Evolutionary conservation across 1,140 invertebrate species (phyloP).

Genomic region (Argopecten irradians): DNA sequence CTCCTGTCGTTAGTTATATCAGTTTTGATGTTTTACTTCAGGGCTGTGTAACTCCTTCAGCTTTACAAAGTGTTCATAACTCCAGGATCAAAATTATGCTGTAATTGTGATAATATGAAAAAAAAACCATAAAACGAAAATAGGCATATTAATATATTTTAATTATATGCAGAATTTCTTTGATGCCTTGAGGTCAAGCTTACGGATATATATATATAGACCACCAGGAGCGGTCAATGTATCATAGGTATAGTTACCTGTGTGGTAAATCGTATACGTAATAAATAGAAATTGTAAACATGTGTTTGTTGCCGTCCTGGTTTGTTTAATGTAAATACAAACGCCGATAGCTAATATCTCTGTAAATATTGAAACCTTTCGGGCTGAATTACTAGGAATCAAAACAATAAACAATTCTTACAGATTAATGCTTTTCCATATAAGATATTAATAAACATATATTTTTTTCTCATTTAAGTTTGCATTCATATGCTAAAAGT

Average conservation of each 20-base stretch:
- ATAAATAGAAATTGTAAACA: not conserved
- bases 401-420: too few species aligned
- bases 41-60: not conserved
- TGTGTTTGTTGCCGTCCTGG: not conserved
- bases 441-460: too few species aligned
- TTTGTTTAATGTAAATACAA: not conserved
- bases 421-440: too few species aligned
- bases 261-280: not conserved
- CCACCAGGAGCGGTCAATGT: not conserved
- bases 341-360: not conserved
- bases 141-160: not conserved
- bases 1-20: not conserved
- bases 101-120: not conserved
- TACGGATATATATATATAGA: not conserved
- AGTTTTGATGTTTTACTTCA: not conserved
- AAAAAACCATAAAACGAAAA: not conserved
- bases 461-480: too few species aligned
- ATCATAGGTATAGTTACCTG: not conserved
- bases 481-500: too few species aligned
- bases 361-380: too few species aligned
- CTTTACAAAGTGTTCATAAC: not conserved
- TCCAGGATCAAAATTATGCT: not conserved
- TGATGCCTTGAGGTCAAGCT: not conserved
- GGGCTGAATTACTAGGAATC: too few species aligned
- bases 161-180: not conserved